Base-by-base conservation (phyloP, 2,797 vertebrate species). In the Sebastes wilsoni region DNA sequence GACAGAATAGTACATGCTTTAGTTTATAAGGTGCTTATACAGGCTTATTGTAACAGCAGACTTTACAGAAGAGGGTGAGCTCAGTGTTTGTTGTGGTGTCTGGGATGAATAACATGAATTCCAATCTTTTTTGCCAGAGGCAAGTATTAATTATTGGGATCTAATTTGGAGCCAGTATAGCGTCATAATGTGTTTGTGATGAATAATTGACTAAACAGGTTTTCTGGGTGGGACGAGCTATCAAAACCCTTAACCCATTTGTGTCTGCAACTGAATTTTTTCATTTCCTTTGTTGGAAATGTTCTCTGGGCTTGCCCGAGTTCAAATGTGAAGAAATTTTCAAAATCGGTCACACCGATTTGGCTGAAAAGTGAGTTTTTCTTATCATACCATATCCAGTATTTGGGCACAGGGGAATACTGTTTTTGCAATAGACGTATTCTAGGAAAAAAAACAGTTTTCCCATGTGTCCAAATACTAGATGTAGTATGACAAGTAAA, bases 251-350 rank as follows among this genome's bases (percentile, higher is more conserved):
- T 65, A 7, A 42, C 38, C 38, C 14, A 42, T 42, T 42, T 42
- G 38, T 42, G 38, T 42, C 38, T 42, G 38, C 38, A 42, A 42
- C 38, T 42, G 38, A 42, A 42, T 42, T 42, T 16, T 42, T 42
- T 42, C 14, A 42, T 42, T 42, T 42, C 38, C 5, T 42, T 42
- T 14, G 13, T 42, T 42, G 38, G 38, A 42, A 42, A 42, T 42
- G 38, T 42, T 0, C 38, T 42, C 38, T 0, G 0, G 0, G 38
- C 38, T 42, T 42, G 13, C 13, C 38, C 13, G 1, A 42, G 38
- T 5, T 6, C 38, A 42, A 38, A 38, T 38, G 10, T 0, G 13
- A 38, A 38, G 36, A 14, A 0, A 14, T 38, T 38, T 38, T 38
- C 5, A 38, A 42, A 42, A 42, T 6, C 38, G 5, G 38, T 42